Percentiles rank a stretch among this genome's conserved stretches.
These are phyloP conservation scores for Oplegnathus fasciatus DNA, from an alignment of 2,113 vertebrate genomes.

Conservation along the genomic window DNA sequence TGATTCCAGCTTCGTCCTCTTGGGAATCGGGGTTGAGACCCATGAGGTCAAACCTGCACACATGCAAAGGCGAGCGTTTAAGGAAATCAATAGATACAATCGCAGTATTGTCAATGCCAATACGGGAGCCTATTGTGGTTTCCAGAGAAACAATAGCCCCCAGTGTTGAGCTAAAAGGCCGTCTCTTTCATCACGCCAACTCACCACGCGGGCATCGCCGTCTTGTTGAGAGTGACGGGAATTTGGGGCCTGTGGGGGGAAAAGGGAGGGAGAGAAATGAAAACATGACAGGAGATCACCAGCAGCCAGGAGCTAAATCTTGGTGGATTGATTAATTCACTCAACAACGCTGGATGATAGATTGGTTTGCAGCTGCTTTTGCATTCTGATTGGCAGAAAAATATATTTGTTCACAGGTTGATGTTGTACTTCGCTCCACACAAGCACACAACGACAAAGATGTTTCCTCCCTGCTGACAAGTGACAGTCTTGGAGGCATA, in stretches of 20 bases:
- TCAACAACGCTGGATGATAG: background rate
- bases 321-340: background rate
- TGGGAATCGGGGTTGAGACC: conserved; percentile 92
- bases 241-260: conserved; percentile 88
- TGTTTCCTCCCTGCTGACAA: background rate
- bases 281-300: conserved; percentile 7
- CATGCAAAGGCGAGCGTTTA: conserved; percentile 26
- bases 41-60: conserved; percentile 95
- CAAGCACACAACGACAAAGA: background rate
- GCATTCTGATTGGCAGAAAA: background rate
- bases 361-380: background rate
- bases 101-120: conserved; percentile 44
- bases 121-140: conserved; percentile 52
- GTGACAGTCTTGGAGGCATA: background rate
- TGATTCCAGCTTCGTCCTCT: conserved; percentile 97
- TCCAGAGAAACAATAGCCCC: conserved; percentile 59
- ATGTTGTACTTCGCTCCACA: background rate
- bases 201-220: conserved; percentile 97
- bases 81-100: conserved; percentile 57
- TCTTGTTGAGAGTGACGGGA: conserved; percentile 95
- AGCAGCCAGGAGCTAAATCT: background rate
- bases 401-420: background rate
- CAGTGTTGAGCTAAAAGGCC: conserved; percentile 52
- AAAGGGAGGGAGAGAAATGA: background rate
- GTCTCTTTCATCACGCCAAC: conserved; percentile 60